Conservation (phyloP, 2,797 vertebrate genomes). For the Sebastes alutus region DNA sequence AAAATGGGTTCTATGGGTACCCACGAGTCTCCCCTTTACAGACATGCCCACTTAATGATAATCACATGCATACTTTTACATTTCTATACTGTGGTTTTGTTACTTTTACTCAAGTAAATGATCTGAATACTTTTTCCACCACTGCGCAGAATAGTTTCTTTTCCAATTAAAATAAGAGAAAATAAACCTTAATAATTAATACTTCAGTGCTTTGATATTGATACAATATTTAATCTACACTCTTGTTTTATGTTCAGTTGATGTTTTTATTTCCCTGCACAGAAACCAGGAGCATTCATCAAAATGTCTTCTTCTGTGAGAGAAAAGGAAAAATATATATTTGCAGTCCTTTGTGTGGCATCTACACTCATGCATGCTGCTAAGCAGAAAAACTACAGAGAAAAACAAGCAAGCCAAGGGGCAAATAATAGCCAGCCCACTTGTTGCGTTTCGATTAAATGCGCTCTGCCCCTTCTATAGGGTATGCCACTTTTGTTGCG, state of each 20-base stretch:
- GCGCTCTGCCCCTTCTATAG: conserved; percentile 18
- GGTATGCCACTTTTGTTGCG: conserved; percentile 34
- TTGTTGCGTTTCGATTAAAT: conserved; percentile 70
- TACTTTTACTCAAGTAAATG: no score
- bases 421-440: conserved; percentile 33
- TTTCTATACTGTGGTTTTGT: no score
- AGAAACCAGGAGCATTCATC: not conserved
- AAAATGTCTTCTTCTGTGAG: conserved; percentile 5
- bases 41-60: no score
- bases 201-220: not conserved
- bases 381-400: conserved; percentile 26
- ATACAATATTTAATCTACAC: not conserved
- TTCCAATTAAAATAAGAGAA: not conserved
- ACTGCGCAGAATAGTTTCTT: not conserved
- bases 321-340: not conserved
- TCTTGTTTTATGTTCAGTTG: not conserved
- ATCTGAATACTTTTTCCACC: no score
- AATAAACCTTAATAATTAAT: not conserved
- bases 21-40: rapidly evolving
- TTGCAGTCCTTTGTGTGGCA: conserved; percentile 3
- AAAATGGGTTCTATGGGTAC: no score
- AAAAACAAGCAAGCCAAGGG: conserved; percentile 36
- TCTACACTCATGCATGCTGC: not conserved
- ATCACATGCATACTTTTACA: no score
- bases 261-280: not conserved